These are phyloP conservation scores for Eolophus roseicapilla DNA, from an alignment of 2,113 vertebrate genomes.

Conservation along the genomic window DNA sequence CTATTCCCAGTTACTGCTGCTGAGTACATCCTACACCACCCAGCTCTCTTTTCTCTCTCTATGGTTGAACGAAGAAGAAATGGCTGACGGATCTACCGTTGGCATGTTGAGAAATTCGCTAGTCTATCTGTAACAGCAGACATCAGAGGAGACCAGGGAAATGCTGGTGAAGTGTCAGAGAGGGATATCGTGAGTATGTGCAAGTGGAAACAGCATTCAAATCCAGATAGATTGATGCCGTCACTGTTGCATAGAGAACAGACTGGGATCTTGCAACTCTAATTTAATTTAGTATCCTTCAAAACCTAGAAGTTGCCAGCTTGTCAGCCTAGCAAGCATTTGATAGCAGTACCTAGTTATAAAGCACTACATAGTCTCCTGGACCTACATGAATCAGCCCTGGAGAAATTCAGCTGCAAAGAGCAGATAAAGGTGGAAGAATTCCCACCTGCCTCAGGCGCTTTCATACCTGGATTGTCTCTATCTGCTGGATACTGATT, in stretches of 20 bases:
- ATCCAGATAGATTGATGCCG: not conserved
- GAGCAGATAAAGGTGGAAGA: not conserved
- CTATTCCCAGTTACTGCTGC: not conserved
- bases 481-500: not conserved
- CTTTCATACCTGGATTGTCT: not conserved
- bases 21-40: too few species aligned
- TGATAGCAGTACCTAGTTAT: not conserved
- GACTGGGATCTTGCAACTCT: not conserved
- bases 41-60: not conserved
- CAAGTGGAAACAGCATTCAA: not conserved
- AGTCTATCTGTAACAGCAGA: not conserved
- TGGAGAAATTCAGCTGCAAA: not conserved
- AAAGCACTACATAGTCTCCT: not conserved
- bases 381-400: not conserved
- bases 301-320: not conserved
- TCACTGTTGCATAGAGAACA: not conserved
- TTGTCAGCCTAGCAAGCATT: not conserved
- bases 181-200: not conserved
- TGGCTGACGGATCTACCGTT: fast-evolving
- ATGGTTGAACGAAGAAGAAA: not conserved
- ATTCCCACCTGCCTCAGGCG: not conserved
- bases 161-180: not conserved
- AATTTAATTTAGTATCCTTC: not conserved
- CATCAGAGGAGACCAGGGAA: not conserved
- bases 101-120: not conserved